Conservation (phyloP, 2,113 vertebrate species). For the Rhea pennata region DNA sequence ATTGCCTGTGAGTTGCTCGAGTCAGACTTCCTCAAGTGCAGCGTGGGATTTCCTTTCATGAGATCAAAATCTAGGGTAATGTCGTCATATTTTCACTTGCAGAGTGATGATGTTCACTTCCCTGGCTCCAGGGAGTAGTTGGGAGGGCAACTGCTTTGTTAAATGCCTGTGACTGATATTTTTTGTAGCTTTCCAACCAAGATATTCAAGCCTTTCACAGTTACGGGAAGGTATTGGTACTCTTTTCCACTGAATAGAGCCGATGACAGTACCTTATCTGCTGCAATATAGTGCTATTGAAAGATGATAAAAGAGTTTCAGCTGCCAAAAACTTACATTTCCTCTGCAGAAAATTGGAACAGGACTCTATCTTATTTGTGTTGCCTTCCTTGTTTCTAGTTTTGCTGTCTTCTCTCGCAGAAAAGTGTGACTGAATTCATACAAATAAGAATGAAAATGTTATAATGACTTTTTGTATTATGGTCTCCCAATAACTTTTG, state of each 20-base stretch:
- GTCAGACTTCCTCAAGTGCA: slow-evolving; percentile 94
- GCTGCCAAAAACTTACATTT: neutral
- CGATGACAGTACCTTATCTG: neutral
- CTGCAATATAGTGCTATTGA: neutral
- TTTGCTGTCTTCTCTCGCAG: neutral
- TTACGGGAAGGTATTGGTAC: neutral
- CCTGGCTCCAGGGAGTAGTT: neutral
- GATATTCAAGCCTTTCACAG: neutral
- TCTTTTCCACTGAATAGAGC: neutral
- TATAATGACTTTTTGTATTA: neutral
- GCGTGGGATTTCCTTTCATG: slow-evolving; percentile 99
- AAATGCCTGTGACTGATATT: neutral
- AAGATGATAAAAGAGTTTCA: neutral
- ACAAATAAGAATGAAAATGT: neutral
- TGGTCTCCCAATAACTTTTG: neutral
- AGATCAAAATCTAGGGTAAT: slow-evolving; percentile 92
- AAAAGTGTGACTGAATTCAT: neutral
- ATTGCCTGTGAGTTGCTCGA: slow-evolving; percentile 94
- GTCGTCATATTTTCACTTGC: neutral
- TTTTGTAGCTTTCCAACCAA: neutral
- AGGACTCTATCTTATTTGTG: neutral
- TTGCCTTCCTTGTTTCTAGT: neutral
- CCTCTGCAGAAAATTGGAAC: neutral
- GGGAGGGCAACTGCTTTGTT: neutral
- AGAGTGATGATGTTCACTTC: neutral